phyloP scores from a whole-genome alignment of 1,140 invertebrate species.

The Drosophila asahinai region DNA sequence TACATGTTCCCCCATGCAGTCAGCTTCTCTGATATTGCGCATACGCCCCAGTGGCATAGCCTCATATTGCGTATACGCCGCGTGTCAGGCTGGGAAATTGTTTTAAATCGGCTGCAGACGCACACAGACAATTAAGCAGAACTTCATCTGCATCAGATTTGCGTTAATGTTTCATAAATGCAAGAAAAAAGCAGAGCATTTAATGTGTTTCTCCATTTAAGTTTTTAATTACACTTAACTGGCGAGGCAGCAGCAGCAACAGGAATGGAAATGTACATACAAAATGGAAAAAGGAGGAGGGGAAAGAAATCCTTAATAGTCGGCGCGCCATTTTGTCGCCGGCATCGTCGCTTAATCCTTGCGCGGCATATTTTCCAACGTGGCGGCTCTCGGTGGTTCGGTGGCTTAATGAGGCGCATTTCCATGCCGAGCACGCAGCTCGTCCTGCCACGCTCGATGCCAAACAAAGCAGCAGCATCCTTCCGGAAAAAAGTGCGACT shows the following conservation, averaged over 20 bases:
- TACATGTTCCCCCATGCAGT: background rate
- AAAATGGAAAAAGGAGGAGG: conserved; percentile 8
- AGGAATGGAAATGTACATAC: conserved; percentile 22
- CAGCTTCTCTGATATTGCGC: conserved; percentile 16
- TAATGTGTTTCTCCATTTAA: conserved; percentile 67
- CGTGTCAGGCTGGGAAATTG: conserved; percentile 38
- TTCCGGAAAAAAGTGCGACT: conserved; percentile 38
- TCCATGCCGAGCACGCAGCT: conserved; percentile 59
- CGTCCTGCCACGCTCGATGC: conserved; percentile 14
- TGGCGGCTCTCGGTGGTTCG: conserved; percentile 8
- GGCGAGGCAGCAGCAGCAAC: conserved; percentile 9
- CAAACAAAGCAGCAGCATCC: conserved; percentile 52
- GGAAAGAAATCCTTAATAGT: conserved; percentile 61
- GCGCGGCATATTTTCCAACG: conserved; percentile 73
- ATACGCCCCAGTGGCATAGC: conserved; percentile 25
- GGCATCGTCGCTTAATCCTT: conserved; percentile 68
- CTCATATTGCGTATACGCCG: conserved; percentile 19
- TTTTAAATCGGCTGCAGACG: conserved; percentile 50
- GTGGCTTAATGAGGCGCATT: conserved; percentile 74
- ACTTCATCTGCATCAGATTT: conserved; percentile 52
- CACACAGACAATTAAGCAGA: conserved; percentile 51
- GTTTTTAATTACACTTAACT: conserved; percentile 73
- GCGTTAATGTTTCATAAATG: conserved; percentile 76
- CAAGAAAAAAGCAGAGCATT: conserved; percentile 53
- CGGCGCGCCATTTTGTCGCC: conserved; percentile 59